Base-by-base conservation (phyloP, 2,888 invertebrate genomes). In the Dyspetes luteomarginatus region DNA sequence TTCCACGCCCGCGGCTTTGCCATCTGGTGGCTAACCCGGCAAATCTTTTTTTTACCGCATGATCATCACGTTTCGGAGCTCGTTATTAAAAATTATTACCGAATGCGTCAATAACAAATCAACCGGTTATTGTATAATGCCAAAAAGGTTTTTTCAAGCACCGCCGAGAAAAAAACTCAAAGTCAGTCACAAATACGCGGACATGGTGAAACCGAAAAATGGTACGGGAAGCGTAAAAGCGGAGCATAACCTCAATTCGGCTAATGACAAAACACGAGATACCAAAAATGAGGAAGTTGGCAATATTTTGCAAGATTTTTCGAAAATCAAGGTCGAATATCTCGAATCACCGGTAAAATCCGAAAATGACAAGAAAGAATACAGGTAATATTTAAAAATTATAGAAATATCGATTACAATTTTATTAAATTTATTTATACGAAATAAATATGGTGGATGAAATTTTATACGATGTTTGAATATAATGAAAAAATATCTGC, bases 321-420 rank as follows among this genome's bases (percentile, higher is more conserved):
- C 68, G 43, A 43, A 82, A 9, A 45, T 77, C 5, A 84, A 85
- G 30, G 84, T 88, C 3, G 82, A 86, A 4, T 91, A 91, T 78
- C 84, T 92, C n/a, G 87, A 90, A 3, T 92, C 93, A 83, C 97
- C 97, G 7, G 93, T 94, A 41, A 96, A 96, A 92, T 96, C 97
- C 64, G 94, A 93, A 72, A 95, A 95, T 84, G 97, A 97, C 92
- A 95, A 95, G 89, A 97, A 97, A 89, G 92, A 95, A 74, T 97
- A 97, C 90, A 96, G 94, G 96, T 96, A 85, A 84, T 83, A 92
- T 88, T 77, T 43, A 30, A 43, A 28, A 73, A 92, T 88, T 72
- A 24, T 45, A 56, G 58, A 69, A 26, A 48, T 62, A 69, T 48
- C 48, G 69, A n/a, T n/a, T n/a, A n/a, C n/a, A n/a, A n/a, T n/a